Conservation (phyloP, 2,797 vertebrate genomes). For the Acanthurus lineatus region DNA sequence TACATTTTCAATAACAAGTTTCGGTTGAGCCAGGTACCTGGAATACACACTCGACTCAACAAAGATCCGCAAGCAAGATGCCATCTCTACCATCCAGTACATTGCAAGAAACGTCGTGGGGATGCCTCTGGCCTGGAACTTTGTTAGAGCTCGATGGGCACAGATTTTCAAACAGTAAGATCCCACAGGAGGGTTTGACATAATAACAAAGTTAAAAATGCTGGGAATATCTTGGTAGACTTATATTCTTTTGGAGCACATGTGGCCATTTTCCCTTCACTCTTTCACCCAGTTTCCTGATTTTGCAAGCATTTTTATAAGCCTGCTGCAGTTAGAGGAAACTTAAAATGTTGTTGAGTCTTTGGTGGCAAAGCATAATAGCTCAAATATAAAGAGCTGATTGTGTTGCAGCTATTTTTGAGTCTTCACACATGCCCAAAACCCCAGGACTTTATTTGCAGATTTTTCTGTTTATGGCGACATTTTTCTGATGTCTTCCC, state of each 20-base stretch:
- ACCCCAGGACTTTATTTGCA: background rate
- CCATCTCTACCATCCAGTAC: constrained; percentile 87
- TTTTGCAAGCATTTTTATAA: background rate
- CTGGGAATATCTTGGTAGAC: background rate
- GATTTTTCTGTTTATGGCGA: background rate
- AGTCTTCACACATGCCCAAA: no score
- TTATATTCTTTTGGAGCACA: background rate
- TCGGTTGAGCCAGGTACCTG: constrained; percentile 87
- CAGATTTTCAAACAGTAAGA: constrained; percentile 89
- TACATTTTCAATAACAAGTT: constrained; percentile 1
- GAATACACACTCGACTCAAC: constrained; percentile 86
- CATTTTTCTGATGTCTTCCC: background rate
- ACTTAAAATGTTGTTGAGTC: background rate
- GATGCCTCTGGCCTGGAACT: constrained; percentile 92
- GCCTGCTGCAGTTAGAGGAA: no score
- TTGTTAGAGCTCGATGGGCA: constrained; percentile 88
- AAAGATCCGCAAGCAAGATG: constrained; percentile 94
- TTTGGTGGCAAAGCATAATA: background rate
- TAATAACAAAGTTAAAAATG: background rate
- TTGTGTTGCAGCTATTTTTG: background rate
- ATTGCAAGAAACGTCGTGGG: constrained; percentile 90
- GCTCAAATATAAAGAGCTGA: background rate
- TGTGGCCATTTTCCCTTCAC: background rate
- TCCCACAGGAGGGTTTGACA: no score
- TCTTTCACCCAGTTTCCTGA: background rate